Conservation (phyloP, 1,140 invertebrate genomes). For the Drosophila carrolli region DNA sequence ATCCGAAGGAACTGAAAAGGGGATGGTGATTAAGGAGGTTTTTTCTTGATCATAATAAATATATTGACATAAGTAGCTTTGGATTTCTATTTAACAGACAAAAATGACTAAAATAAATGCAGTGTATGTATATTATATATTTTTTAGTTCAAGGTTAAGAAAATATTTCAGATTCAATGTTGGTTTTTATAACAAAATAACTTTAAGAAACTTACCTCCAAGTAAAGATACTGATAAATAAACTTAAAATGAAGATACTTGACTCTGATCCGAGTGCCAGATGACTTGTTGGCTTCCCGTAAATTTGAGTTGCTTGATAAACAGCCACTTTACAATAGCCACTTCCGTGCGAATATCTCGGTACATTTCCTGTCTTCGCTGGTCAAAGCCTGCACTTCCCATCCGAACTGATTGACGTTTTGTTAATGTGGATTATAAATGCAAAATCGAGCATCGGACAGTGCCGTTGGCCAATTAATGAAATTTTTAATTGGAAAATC, state of each 20-base stretch:
- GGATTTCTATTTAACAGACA: no score
- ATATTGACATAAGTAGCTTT: no score
- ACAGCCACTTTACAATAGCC: not conserved
- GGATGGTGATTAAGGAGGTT: no score
- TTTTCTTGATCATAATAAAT: no score
- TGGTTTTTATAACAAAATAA: no score
- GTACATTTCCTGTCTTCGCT: constrained; percentile 16
- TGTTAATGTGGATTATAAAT: constrained; percentile 36
- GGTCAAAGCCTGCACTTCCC: constrained; percentile 15
- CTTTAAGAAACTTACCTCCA: no score
- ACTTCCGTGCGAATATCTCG: constrained; percentile 28
- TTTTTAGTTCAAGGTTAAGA: no score
- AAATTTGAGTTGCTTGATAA: not conserved
- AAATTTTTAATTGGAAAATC: constrained; percentile 44
- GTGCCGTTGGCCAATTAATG: constrained; percentile 38
- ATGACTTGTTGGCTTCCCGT: not conserved
- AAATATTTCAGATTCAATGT: no score
- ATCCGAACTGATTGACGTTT: constrained; percentile 30
- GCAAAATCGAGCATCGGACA: constrained; percentile 29
- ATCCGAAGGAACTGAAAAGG: no score
- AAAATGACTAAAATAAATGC: no score
- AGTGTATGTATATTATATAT: no score
- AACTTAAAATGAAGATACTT: not conserved
- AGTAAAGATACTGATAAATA: no score
- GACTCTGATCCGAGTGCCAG: not conserved